Evolutionary conservation across 2,888 invertebrate genomes (phyloP).

Genomic region (Drosophila flavopinicola): DNA sequence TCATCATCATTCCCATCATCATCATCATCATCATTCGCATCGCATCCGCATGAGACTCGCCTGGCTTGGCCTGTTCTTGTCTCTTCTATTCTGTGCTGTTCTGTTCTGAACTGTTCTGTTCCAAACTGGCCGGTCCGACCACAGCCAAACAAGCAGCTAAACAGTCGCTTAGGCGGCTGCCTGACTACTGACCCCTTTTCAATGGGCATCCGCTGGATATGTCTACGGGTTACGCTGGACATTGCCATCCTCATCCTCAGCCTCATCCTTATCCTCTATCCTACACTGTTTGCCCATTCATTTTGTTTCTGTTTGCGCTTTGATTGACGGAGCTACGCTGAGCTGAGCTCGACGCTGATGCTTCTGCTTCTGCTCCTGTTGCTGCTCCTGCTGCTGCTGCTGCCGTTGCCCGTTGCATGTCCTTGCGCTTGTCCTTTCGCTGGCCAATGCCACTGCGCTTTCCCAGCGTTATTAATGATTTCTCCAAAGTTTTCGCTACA

Average conservation of each 20-base stretch:
- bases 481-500: constrained; percentile 78
- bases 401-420: constrained; percentile 63
- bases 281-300: constrained; percentile 79
- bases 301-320: constrained; percentile 81
- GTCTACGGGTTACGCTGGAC: constrained; percentile 47
- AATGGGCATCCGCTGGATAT: constrained; percentile 73
- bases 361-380: neutral
- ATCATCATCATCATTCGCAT: constrained; percentile 22
- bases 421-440: constrained; percentile 79
- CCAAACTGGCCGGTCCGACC: constrained; percentile 45
- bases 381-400: neutral
- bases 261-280: constrained; percentile 13
- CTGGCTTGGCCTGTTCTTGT: constrained; percentile 18
- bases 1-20: constrained; percentile 23
- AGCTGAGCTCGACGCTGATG: constrained; percentile 38
- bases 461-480: constrained; percentile 82
- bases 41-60: constrained; percentile 29
- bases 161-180: constrained; percentile 73
- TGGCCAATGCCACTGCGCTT: constrained; percentile 79
- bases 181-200: constrained; percentile 77
- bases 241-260: constrained; percentile 37
- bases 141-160: constrained; percentile 79
- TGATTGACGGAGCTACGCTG: constrained; percentile 78
- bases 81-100: constrained; percentile 7
- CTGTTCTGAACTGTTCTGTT: constrained; percentile 12